phyloP scores from a whole-genome alignment of 2,888 invertebrate species.

The Agrochola lota region DNA sequence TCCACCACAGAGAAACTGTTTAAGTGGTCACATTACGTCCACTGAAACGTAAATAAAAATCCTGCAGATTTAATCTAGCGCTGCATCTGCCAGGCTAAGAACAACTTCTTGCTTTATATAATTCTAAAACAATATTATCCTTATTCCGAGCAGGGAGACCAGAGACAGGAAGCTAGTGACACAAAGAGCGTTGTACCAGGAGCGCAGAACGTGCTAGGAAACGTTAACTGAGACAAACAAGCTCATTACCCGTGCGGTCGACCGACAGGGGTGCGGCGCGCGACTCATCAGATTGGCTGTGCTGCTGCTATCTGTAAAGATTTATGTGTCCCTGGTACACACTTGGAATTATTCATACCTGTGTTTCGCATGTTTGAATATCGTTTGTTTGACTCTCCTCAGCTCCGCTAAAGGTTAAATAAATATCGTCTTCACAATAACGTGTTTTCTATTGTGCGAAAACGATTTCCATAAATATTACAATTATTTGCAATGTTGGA shows the following conservation, averaged over 20 bases:
- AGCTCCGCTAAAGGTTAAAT: conserved; percentile 44
- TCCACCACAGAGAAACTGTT: conserved; percentile 7
- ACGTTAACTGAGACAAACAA: conserved; percentile 81
- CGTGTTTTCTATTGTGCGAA: conserved; percentile 39
- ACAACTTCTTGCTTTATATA: conserved; percentile 48
- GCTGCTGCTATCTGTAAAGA: conserved; percentile 65
- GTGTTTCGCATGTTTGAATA: conserved; percentile 51
- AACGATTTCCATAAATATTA: conserved; percentile 42
- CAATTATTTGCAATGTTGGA: conserved; percentile 51
- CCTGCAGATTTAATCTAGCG: conserved; percentile 38
- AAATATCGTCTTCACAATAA: conserved; percentile 41
- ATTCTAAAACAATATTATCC: conserved; percentile 63
- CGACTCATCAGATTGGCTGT: conserved; percentile 69
- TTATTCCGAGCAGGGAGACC: conserved; percentile 62
- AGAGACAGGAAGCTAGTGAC: conserved; percentile 64
- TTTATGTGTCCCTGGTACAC: conserved; percentile 64
- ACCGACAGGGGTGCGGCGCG: conserved; percentile 68
- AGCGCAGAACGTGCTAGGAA: conserved; percentile 75
- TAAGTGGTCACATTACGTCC: conserved; percentile 16
- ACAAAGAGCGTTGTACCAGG: conserved; percentile 71
- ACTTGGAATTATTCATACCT: conserved; percentile 64
- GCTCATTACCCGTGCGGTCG: conserved; percentile 79
- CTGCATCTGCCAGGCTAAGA: conserved; percentile 28
- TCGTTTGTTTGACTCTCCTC: conserved; percentile 49
- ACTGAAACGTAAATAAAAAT: conserved; percentile 37